Base-by-base conservation (phyloP, 37 sponge, comb jelly and placozoan genomes). In the Eunapius fragilis region DNA sequence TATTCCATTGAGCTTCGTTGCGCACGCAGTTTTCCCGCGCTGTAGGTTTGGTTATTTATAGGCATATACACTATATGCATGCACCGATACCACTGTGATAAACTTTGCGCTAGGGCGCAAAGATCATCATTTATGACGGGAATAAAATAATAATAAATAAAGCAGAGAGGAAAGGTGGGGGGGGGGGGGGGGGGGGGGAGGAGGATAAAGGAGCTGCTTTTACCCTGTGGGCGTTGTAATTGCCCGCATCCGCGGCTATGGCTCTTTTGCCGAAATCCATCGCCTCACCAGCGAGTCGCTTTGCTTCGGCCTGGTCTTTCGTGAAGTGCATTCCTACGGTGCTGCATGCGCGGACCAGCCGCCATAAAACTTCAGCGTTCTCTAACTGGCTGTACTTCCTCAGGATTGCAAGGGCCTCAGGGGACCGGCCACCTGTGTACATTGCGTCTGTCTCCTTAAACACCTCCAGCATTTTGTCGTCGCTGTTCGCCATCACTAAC, bases 261-360 rank as follows among this genome's bases (percentile, higher is more conserved):
- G 93, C 91, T 34, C 70, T 85, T 33, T 84, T 67, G 9, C 79
- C 85, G 68, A 83, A 78, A 17, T 67, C 74, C 70, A 87, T 2
- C 6, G 81, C 91, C 41, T 68, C 41, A 31, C 49, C 72, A 33
- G 94, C 83, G 72, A 94, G 70, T 11, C 5, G 22, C 75, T 84
- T 75, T 2, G 73, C 67, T 25, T 86, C 81, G 4, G 77, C 67
- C 47, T 75, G 72, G 25, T 49, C 48, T 34, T 77, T 37, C 30
- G 74, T 85, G 67, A 82, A 80, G 24, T 85, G 78, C 58, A 79
- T 92, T 13, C 86, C 84, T 14, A 85, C 22, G 33, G 88, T 90
- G 79, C 90, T 90, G 67, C 89, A 90, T 2, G 82, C 72, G 12
- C 94, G 37, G 3, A 88, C 91, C 33, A 90, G 69, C 70, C 94